A percentile compares a stretch with the other conserved stretches of the same genome.
Evolutionary conservation across 1,140 invertebrate species (phyloP).

Genomic region (Calycopis cecrops): DNA sequence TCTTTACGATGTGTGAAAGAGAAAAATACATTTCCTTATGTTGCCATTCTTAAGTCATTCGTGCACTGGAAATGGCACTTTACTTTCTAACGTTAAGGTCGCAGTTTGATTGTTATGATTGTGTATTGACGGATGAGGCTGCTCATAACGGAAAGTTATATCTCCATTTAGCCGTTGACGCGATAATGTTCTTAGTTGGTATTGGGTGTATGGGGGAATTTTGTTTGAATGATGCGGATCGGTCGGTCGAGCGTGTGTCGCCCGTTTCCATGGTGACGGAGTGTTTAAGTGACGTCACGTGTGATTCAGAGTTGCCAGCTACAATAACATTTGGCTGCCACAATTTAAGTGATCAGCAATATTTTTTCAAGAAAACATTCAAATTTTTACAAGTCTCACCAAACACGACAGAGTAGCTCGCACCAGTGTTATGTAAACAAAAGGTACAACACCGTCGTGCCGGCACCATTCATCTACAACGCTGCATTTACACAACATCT

Average conservation of each 20-base stretch:
- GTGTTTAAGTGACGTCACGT: slow-evolving; percentile 37
- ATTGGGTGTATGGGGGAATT: slow-evolving; percentile 46
- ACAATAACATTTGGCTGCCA: slow-evolving; percentile 44
- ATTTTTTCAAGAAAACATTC: no score
- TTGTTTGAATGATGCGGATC: slow-evolving; percentile 33
- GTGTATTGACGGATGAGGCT: slow-evolving; percentile 51
- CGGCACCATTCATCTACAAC: no score
- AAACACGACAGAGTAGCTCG: no score
- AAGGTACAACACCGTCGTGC: no score
- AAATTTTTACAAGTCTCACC: no score
- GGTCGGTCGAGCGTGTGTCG: slow-evolving; percentile 31
- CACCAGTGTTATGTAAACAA: no score
- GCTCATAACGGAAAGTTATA: slow-evolving; percentile 65
- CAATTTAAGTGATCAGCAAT: no score
- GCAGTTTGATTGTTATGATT: slow-evolving; percentile 67
- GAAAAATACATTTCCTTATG: slow-evolving; percentile 72
- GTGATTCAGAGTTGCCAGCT: slow-evolving; percentile 49
- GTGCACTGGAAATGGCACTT: slow-evolving; percentile 59
- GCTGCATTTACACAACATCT: no score
- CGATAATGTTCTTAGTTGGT: slow-evolving; percentile 44
- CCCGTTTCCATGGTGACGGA: slow-evolving; percentile 62
- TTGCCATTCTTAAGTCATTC: slow-evolving; percentile 67
- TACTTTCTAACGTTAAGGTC: slow-evolving; percentile 61
- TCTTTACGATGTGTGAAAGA: slow-evolving; percentile 72
- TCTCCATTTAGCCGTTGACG: slow-evolving; percentile 54